Evolutionary conservation across 2,797 vertebrate species (phyloP).

Genomic region (Eulemur albifrons): DNA sequence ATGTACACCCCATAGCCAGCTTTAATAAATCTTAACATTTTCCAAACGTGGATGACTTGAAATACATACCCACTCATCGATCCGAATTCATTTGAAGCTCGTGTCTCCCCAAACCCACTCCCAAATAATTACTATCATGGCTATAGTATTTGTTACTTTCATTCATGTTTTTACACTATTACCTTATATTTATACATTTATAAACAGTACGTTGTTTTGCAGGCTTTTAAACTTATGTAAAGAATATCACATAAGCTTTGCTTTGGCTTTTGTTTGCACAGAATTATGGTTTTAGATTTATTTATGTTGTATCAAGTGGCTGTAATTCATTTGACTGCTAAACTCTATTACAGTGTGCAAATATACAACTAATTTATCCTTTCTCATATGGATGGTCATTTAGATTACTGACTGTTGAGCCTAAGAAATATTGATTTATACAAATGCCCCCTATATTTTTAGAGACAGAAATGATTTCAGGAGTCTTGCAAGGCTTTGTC

Average conservation of each 20-base stretch:
- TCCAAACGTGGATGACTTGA: background rate
- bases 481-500: no score
- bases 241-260: background rate
- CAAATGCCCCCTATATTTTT: no score
- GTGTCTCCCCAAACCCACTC: background rate
- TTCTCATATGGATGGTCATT: background rate
- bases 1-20: background rate
- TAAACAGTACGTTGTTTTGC: background rate
- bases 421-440: no score
- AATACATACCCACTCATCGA: background rate
- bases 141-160: background rate
- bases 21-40: conserved; percentile 36
- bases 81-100: background rate
- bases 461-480: no score
- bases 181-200: background rate
- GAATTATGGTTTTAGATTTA: conserved; percentile 5
- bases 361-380: background rate
- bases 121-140: background rate
- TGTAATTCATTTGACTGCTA: background rate
- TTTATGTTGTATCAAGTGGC: background rate
- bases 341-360: background rate
- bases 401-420: background rate
- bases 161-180: background rate
- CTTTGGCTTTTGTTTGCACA: background rate
- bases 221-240: background rate